A percentile compares a stretch with the other conserved stretches of the same genome.
phyloP scores from a whole-genome alignment of 2,888 invertebrate genomes.

The Nemoura dubitans region DNA sequence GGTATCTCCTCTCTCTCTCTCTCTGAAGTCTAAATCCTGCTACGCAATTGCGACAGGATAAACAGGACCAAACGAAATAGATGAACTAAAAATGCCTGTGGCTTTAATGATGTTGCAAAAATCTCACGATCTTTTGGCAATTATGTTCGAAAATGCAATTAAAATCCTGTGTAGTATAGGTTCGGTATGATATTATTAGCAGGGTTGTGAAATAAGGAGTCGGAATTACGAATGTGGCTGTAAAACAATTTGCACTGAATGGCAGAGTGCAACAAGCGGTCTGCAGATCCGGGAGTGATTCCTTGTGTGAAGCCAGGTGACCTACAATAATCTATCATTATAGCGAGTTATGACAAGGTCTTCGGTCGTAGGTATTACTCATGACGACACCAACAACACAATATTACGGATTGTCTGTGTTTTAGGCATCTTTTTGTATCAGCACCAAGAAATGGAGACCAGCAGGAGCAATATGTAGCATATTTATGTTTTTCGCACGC shows the following conservation, averaged over 20 bases:
- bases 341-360: neutral
- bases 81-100: neutral
- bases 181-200: neutral
- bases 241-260: neutral
- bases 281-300: neutral
- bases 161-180: neutral
- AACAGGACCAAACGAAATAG: neutral
- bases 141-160: neutral
- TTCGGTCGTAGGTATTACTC: neutral
- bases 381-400: neutral
- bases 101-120: neutral
- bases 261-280: neutral
- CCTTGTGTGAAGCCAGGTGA: neutral
- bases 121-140: neutral
- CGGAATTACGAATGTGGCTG: neutral
- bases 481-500: no score
- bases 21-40: no score
- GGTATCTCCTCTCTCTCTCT: no score
- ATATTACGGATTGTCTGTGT: neutral
- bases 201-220: neutral
- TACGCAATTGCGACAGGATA: no score
- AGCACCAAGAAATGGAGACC: no score
- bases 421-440: neutral
- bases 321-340: slow-evolving; percentile 12
- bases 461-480: no score